Evolutionary conservation across 1,140 invertebrate genomes (phyloP).

Genomic region (Nephila pilipes): DNA sequence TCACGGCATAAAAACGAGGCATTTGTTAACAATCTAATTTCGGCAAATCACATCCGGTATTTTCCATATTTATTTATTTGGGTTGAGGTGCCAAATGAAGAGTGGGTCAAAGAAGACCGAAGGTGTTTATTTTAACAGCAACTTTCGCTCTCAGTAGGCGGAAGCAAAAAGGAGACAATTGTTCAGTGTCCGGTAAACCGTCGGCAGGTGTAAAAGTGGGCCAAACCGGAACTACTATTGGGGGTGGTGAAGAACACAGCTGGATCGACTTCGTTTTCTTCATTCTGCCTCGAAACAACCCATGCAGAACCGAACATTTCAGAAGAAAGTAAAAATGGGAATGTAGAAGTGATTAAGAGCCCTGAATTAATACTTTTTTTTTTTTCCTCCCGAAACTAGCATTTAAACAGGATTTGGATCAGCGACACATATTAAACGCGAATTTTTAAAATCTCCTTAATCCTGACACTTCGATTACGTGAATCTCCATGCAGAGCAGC

Average conservation of each 20-base stretch:
- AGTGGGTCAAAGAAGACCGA: neutral
- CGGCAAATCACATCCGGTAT: neutral
- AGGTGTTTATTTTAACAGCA: neutral
- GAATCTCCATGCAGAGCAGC: no score
- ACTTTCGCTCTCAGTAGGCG: slow-evolving; percentile 2
- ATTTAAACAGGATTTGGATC: no score
- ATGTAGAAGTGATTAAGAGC: no score
- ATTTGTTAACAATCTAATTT: neutral
- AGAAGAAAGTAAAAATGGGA: no score
- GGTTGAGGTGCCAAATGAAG: neutral
- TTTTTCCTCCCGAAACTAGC: no score
- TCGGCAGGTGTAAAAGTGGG: neutral
- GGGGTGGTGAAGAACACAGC: neutral
- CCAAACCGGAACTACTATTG: neutral
- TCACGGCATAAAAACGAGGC: neutral
- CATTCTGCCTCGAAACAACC: neutral
- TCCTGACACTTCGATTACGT: no score
- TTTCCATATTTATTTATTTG: neutral
- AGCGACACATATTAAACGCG: no score
- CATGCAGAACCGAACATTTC: neutral
- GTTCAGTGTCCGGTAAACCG: neutral
- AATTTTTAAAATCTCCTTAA: no score
- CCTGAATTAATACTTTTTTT: no score
- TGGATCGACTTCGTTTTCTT: neutral
- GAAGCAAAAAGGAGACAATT: neutral